Evolutionary conservation across 2,888 invertebrate species (phyloP).

Genomic region (Candidula unifasciata): DNA sequence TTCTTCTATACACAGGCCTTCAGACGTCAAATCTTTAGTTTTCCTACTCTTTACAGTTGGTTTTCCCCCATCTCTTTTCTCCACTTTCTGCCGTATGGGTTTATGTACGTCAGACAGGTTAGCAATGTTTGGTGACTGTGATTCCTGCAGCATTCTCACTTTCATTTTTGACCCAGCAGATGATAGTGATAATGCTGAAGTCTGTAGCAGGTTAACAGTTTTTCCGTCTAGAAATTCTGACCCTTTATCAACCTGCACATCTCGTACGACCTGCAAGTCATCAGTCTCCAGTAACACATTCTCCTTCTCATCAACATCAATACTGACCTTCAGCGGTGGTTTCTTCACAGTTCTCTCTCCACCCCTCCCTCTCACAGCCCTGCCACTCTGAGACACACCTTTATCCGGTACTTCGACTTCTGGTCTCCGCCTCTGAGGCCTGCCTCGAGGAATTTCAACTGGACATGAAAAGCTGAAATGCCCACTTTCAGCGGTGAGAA

Average conservation of each 20-base stretch:
- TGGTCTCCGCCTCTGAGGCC: slow-evolving; percentile 26
- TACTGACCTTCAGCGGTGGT: not conserved
- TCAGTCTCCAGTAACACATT: not conserved
- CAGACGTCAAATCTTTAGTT: not conserved
- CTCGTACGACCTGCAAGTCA: too few species aligned
- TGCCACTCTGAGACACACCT: not conserved
- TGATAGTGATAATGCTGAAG: not conserved
- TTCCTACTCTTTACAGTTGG: not conserved
- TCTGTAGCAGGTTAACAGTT: not conserved
- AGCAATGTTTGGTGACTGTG: not conserved
- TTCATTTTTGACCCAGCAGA: not conserved
- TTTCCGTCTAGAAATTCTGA: too few species aligned
- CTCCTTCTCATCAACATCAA: not conserved
- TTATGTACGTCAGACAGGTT: not conserved
- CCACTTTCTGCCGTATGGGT: not conserved
- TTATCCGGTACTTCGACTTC: not conserved
- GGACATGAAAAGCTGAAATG: not conserved
- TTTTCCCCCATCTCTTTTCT: not conserved
- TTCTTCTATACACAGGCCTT: too few species aligned
- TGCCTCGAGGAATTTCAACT: slow-evolving; percentile 29
- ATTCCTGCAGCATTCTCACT: not conserved
- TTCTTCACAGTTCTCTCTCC: not conserved
- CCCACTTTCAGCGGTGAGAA: not conserved
- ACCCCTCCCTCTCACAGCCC: not conserved
- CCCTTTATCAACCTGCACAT: too few species aligned